These are phyloP conservation scores for Drosophila yakuba DNA, from an alignment of 1,140 invertebrate genomes.

Conservation along the genomic window DNA sequence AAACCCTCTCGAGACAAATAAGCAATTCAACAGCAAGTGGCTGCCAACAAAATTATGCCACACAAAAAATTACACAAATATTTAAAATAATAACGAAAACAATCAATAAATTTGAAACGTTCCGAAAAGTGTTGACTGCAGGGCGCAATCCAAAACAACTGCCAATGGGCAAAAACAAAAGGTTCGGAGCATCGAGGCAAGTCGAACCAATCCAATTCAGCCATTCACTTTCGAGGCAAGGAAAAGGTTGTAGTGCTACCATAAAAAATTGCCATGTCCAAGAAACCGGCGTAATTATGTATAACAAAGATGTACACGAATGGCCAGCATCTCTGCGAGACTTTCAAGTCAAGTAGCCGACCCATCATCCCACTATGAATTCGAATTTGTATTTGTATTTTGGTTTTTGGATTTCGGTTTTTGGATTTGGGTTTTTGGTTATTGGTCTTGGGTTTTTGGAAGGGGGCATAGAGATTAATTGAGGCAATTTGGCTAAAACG, in stretches of 20 bases:
- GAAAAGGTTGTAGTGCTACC: conserved; percentile 38
- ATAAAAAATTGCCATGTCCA: conserved; percentile 57
- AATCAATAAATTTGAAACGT: conserved; percentile 70
- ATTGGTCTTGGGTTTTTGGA: neutral
- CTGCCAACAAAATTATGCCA: neutral
- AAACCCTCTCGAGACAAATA: conserved; percentile 39
- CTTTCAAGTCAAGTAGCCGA: conserved; percentile 69
- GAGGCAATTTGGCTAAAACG: conserved; percentile 51
- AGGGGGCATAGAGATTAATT: conserved; percentile 59
- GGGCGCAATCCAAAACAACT: conserved; percentile 65
- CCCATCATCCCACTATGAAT: conserved; percentile 32
- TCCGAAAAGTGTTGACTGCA: conserved; percentile 66
- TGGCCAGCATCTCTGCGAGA: conserved; percentile 20
- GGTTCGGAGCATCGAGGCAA: conserved; percentile 14
- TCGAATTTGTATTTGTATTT: neutral
- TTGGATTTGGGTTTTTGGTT: neutral
- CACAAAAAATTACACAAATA: conserved; percentile 58
- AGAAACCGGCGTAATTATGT: conserved; percentile 59
- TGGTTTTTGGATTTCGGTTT: neutral
- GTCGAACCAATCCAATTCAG: conserved; percentile 26
- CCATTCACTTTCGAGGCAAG: conserved; percentile 69
- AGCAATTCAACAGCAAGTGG: conserved; percentile 39
- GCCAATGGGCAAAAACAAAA: conserved; percentile 48
- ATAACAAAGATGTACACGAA: conserved; percentile 58
- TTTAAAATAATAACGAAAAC: conserved; percentile 74